Evolutionary conservation across 2,888 invertebrate species (phyloP).

Genomic region (Tetragonisca angustula): DNA sequence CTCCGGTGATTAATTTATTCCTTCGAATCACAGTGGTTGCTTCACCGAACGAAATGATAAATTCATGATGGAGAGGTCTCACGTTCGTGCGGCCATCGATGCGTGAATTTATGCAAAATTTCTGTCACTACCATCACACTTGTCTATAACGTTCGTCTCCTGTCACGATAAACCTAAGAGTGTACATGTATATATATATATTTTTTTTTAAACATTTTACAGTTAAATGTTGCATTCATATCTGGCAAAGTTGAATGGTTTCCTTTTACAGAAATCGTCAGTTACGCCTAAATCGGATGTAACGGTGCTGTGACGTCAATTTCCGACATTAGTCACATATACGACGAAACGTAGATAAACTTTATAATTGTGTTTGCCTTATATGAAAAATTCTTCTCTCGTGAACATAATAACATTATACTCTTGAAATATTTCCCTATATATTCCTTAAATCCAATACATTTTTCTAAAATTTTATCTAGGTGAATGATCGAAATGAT

Average conservation of each 20-base stretch:
- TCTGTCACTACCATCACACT: constrained; percentile 1
- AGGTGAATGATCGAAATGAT: not conserved
- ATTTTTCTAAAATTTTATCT: not conserved
- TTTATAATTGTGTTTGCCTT: constrained; percentile 4
- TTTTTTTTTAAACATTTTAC: not conserved
- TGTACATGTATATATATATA: too few species aligned
- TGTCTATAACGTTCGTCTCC: not conserved
- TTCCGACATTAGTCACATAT: constrained; percentile 35
- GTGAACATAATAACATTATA: not conserved
- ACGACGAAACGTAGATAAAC: constrained; percentile 1
- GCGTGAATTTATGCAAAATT: constrained; percentile 33
- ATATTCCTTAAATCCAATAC: not conserved
- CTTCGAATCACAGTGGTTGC: constrained; percentile 18
- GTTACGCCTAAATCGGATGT: constrained; percentile 45
- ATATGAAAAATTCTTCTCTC: not conserved
- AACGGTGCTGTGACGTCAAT: constrained; percentile 49
- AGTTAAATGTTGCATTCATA: constrained; percentile 13
- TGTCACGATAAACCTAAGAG: not conserved
- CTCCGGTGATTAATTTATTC: constrained; percentile 14
- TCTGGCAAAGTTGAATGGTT: constrained; percentile 16
- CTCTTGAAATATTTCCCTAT: too few species aligned
- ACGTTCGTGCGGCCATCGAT: not conserved
- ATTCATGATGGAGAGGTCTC: constrained; percentile 27
- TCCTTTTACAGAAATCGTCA: constrained; percentile 33
- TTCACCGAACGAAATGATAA: constrained; percentile 47